Evolutionary conservation across 2,797 vertebrate species (phyloP).

Genomic region (Artibeus jamaicensis): DNA sequence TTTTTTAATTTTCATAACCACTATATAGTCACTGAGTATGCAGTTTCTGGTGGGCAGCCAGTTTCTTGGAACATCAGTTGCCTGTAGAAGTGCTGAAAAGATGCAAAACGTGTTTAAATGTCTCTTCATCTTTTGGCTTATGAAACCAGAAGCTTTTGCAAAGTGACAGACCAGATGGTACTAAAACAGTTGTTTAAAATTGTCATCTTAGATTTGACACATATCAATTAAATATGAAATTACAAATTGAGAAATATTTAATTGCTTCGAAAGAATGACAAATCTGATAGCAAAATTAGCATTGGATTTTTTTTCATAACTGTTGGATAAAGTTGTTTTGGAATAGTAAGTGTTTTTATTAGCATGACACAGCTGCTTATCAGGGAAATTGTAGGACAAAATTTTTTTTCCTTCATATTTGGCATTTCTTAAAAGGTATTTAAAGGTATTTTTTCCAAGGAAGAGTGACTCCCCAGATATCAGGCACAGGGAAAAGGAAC

Average conservation of each 20-base stretch:
- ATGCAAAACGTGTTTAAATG: conserved; percentile 27
- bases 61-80: conserved; percentile 14
- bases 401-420: not conserved
- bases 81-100: not conserved
- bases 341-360: conserved; percentile 9
- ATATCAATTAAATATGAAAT: not conserved
- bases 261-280: not conserved
- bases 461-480: not conserved
- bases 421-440: conserved; percentile 14
- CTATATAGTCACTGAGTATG: not conserved
- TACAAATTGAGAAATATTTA: not conserved
- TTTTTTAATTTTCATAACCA: not conserved
- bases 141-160: not conserved
- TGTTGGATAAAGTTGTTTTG: conserved; percentile 39
- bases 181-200: conserved; percentile 8
- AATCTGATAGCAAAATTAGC: conserved; percentile 15
- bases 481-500: not conserved
- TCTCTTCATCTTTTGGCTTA: conserved; percentile 7
- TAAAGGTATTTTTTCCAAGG: not conserved
- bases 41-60: not conserved
- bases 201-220: conserved; percentile 14
- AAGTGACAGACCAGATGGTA: not conserved
- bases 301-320: not conserved
- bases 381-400: not conserved
- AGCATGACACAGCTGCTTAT: not conserved